These are phyloP conservation scores for Therioaphis trifolii DNA, from an alignment of 2,888 invertebrate genomes.

Conservation along the genomic window DNA sequence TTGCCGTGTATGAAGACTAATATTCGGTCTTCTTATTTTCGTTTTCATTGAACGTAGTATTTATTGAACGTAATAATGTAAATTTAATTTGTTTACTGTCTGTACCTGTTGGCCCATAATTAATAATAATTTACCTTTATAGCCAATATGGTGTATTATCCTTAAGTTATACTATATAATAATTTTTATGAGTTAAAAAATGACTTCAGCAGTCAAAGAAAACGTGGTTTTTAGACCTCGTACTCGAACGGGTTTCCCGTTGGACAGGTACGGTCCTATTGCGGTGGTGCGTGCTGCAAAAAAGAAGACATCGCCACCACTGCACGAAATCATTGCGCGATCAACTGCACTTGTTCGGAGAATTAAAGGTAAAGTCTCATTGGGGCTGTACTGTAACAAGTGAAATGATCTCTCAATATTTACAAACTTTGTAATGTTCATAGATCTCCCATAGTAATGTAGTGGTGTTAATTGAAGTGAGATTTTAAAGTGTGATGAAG, in stretches of 20 bases:
- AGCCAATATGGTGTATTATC: no score
- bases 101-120: no score
- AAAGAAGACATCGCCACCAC: conserved; percentile 7
- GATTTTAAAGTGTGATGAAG: no score
- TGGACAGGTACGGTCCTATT: conserved; percentile 44
- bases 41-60: no score
- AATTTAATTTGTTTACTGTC: no score
- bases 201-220: conserved; percentile 21
- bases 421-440: background rate
- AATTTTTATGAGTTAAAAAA: background rate
- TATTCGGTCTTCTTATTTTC: no score
- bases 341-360: conserved; percentile 10
- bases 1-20: background rate
- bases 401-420: background rate
- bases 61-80: no score
- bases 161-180: no score
- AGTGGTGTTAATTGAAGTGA: no score
- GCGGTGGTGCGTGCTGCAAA: background rate
- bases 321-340: background rate
- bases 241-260: conserved; percentile 49
- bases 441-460: no score
- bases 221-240: conserved; percentile 30
- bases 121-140: no score
- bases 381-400: background rate
- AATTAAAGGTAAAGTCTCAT: conserved; percentile 39